phyloP scores from a whole-genome alignment of 2,797 vertebrate genomes.

The Arctocebus calabarensis region DNA sequence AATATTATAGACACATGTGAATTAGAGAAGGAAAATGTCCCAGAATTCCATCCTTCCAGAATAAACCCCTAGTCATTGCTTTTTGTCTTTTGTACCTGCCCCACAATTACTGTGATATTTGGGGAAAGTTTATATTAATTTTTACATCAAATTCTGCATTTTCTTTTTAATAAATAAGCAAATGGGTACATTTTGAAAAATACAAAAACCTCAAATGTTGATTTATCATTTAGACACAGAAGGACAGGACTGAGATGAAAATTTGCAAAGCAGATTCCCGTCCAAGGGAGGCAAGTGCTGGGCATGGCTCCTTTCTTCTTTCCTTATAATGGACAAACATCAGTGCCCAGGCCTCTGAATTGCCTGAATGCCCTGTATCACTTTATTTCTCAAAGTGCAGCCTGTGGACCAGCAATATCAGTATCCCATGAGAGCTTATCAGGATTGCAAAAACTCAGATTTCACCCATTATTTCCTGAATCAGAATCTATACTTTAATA shows the following conservation, averaged over 20 bases:
- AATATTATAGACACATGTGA: not conserved
- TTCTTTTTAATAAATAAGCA: not conserved
- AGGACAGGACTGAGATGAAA: not conserved
- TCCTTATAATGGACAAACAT: not conserved
- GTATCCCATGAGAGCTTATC: not conserved
- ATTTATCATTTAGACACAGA: not conserved
- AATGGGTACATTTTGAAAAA: not conserved
- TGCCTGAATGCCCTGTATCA: not conserved
- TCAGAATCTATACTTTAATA: not conserved
- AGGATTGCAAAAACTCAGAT: not conserved
- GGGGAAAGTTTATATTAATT: not conserved
- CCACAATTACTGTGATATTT: not conserved
- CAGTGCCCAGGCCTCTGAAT: not conserved
- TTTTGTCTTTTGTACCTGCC: not conserved
- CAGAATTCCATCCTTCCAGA: not conserved
- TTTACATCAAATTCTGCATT: not conserved
- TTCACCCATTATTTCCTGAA: not conserved
- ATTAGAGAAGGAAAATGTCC: not conserved
- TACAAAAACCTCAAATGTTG: not conserved
- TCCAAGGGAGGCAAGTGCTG: not conserved
- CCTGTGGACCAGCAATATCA: not conserved
- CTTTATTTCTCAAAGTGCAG: not conserved
- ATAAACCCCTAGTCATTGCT: not conserved
- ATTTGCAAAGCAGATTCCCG: not conserved
- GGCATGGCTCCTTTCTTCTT: not conserved